Evolutionary conservation across 2,888 invertebrate genomes (phyloP).

Genomic region (Stegana nigrithorax): DNA sequence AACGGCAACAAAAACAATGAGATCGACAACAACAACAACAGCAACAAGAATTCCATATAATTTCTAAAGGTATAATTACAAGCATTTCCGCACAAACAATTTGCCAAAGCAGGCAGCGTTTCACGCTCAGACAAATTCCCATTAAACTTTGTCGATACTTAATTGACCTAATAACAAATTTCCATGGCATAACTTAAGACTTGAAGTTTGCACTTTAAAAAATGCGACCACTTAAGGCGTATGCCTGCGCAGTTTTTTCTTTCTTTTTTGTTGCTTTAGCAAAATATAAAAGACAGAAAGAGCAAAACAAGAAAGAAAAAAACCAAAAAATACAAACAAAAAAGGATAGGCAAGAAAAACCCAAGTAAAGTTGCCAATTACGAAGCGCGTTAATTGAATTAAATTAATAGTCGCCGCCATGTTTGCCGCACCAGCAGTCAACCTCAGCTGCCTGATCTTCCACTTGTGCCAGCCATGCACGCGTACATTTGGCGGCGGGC

Average conservation of each 20-base stretch:
- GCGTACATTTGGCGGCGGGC: conserved; percentile 25
- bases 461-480: conserved; percentile 30
- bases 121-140: conserved; percentile 38
- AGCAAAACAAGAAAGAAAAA: background rate
- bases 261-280: too few relatives aligned
- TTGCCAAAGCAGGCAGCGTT: conserved; percentile 26
- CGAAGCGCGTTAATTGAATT: conserved; percentile 14
- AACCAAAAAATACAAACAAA: background rate
- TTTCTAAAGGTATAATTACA: conserved; percentile 55
- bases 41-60: conserved; percentile 31
- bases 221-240: background rate
- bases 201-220: conserved; percentile 19
- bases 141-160: conserved; percentile 56
- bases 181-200: background rate
- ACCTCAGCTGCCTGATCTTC: conserved; percentile 23
- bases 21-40: conserved; percentile 28
- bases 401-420: conserved; percentile 10
- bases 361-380: background rate
- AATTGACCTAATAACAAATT: conserved; percentile 33
- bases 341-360: background rate
- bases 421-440: background rate
- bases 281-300: too few relatives aligned
- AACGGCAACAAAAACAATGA: background rate
- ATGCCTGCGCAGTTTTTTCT: background rate
- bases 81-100: conserved; percentile 14